A percentile compares a stretch with the other conserved stretches of the same genome.
Conservation (phyloP, 2,888 invertebrate genomes). For the Sycophila texana region DNA sequence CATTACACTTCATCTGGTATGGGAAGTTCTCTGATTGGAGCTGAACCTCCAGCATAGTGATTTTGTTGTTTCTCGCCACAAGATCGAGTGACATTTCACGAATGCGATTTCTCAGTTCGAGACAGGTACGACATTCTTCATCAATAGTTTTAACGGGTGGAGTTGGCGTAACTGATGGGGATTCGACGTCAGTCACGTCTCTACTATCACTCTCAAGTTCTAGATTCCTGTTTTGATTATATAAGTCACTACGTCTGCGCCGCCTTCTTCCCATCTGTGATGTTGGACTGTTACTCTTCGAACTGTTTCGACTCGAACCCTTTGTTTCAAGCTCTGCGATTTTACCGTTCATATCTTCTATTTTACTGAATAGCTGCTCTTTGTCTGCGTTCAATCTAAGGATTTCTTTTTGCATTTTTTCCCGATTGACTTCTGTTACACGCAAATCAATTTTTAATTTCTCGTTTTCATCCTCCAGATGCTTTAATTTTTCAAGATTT, state of each 20-base stretch:
- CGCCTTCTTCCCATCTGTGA: constrained; percentile 59
- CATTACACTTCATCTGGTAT: constrained; percentile 67
- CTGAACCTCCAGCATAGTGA: constrained; percentile 67
- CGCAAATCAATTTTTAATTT: constrained; percentile 58
- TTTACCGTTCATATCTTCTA: constrained; percentile 57
- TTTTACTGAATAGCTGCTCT: constrained; percentile 41
- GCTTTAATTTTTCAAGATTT: constrained; percentile 70
- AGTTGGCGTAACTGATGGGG: constrained; percentile 42
- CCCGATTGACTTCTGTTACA: constrained; percentile 24
- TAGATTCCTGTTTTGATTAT: constrained; percentile 64
- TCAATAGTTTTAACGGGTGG: constrained; percentile 35
- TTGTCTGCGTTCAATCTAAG: constrained; percentile 43
- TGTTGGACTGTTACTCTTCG: constrained; percentile 64
- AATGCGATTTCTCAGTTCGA: constrained; percentile 61
- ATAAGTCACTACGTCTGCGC: constrained; percentile 63
- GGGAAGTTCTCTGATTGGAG: constrained; percentile 68
- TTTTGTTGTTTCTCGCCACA: constrained; percentile 66
- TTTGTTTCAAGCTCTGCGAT: constrained; percentile 58
- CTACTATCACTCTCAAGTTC: constrained; percentile 52
- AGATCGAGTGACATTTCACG: constrained; percentile 66
- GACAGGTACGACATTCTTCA: constrained; percentile 46
- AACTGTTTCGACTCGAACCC: constrained; percentile 57
- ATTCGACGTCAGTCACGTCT: constrained; percentile 49
- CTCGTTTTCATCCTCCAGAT: constrained; percentile 58
- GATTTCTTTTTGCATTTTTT: constrained; percentile 48